Percentiles rank a stretch among this genome's conserved stretches.
phyloP scores from a whole-genome alignment of 1,140 invertebrate species.

The Papilio xuthus region DNA sequence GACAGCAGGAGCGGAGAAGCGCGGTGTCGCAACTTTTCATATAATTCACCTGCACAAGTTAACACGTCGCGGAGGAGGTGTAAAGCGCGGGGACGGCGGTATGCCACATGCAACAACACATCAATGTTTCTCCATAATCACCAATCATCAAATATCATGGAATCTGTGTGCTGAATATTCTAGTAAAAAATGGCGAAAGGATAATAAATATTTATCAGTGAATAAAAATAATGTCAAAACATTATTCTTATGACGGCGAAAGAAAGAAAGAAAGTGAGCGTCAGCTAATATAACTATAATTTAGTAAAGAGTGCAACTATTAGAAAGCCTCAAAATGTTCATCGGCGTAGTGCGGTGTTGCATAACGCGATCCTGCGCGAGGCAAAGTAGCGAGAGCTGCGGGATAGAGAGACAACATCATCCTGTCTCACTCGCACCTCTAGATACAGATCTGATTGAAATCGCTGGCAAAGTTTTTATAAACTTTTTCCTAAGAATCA shows the following conservation, averaged over 20 bases:
- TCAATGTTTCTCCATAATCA: too few species aligned
- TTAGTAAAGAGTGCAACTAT: not conserved
- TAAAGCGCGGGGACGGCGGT: not conserved
- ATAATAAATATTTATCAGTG: not conserved
- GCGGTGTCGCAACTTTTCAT: not conserved
- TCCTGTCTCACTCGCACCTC: not conserved
- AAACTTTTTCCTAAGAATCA: conserved; percentile 11
- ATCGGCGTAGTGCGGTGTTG: not conserved
- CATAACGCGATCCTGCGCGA: not conserved
- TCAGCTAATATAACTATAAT: not conserved
- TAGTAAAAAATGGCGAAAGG: not conserved
- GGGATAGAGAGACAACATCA: not conserved
- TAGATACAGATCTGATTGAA: not conserved
- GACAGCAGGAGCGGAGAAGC: not conserved
- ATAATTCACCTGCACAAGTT: not conserved
- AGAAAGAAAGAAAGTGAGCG: too few species aligned
- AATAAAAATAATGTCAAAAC: too few species aligned
- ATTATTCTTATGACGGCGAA: too few species aligned
- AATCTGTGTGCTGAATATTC: not conserved
- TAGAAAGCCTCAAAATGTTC: not conserved
- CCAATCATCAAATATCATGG: too few species aligned
- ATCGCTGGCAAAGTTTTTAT: not conserved
- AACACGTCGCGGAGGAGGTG: not conserved
- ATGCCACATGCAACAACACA: not conserved
- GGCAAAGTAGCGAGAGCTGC: not conserved